A percentile compares a stretch with the other conserved stretches of the same genome.
Conservation (phyloP, 2,113 vertebrate genomes). For the Progne subis region DNA sequence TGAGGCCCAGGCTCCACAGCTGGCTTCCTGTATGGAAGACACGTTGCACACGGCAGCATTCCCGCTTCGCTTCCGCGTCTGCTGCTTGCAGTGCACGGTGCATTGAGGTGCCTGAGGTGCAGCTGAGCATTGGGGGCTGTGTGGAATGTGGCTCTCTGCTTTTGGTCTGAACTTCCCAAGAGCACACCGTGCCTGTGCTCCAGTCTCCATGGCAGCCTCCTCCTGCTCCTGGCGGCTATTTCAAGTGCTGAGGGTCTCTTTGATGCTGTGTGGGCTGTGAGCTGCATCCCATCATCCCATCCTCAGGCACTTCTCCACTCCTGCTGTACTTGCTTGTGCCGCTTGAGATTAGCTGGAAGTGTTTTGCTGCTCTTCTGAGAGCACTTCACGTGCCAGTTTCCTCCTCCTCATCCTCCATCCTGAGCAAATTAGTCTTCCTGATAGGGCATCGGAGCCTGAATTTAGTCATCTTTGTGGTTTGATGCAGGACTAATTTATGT, state of each 20-base stretch:
- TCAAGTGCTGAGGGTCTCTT: neutral
- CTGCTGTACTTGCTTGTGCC: accelerated
- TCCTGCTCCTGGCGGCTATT: neutral
- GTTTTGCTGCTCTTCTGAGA: neutral
- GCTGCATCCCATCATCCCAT: neutral
- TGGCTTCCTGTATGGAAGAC: neutral
- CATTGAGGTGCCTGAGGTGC: neutral
- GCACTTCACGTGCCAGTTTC: accelerated
- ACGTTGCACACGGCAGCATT: accelerated
- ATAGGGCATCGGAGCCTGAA: neutral
- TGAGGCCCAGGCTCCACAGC: neutral
- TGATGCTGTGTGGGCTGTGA: neutral
- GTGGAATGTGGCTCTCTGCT: accelerated
- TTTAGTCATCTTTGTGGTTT: neutral
- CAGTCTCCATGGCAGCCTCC: neutral
- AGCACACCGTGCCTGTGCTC: accelerated
- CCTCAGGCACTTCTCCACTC: accelerated
- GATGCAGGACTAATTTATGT: neutral
- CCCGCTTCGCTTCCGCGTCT: neutral
- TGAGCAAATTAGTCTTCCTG: neutral
- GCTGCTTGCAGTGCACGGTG: neutral
- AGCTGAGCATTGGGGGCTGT: no score
- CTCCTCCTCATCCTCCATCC: neutral
- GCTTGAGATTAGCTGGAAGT: neutral
- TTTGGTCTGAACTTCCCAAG: neutral